Evolutionary conservation across 2,797 vertebrate genomes (phyloP), one percentile per base, ranked within the genome.

Genomic region (Peromyscus nudipes): DNA sequence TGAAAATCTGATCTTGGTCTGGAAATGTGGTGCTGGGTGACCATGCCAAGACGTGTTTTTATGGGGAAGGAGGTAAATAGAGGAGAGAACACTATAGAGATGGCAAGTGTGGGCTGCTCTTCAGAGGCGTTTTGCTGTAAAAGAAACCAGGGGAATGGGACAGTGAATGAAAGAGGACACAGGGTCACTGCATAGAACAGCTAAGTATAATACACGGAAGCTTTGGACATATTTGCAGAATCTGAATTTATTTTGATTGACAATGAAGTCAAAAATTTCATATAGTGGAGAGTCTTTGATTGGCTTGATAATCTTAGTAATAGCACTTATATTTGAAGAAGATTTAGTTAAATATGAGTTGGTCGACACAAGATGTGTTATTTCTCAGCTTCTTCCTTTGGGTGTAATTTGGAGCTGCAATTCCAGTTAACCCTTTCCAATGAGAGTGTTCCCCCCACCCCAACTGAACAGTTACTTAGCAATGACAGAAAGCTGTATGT

Each of bases 281-380:
- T 98, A 94, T 94, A 94, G 89, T 91, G 88, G 57, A 90, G 95
- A 96, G 12, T 89, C 92, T 95, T 96, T 89, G 71, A 52, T 89
- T 91, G 91, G 34, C 91, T 92, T 84, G 77, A 90, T 97, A 95
- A 97, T 96, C 96, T 97, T 91, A 95, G 97, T 91, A 96, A 94
- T 91, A 96, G 91, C 77, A 92, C 91, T 95, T 95, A 90, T 98
- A 95, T 98, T 98, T 98, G 96, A 98, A 95, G 71, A 98, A 91
- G 96, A 82, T 46, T 97, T 97, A 98, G 96, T 92, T 96, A 95
- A 96, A 97, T 98, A 95, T 98, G 85, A 98, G 60, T 79, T 95
- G 80, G 81, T 83, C 27, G 95, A 55, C 37, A 71, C 52, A 95
- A 94, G 81, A 92, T 91, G 77, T 96, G 43, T 95, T 93, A 97